Percentiles rank a stretch among this genome's conserved stretches.
Evolutionary conservation across 2,113 vertebrate genomes (phyloP).

Genomic region (Scartelaos histophorus): DNA sequence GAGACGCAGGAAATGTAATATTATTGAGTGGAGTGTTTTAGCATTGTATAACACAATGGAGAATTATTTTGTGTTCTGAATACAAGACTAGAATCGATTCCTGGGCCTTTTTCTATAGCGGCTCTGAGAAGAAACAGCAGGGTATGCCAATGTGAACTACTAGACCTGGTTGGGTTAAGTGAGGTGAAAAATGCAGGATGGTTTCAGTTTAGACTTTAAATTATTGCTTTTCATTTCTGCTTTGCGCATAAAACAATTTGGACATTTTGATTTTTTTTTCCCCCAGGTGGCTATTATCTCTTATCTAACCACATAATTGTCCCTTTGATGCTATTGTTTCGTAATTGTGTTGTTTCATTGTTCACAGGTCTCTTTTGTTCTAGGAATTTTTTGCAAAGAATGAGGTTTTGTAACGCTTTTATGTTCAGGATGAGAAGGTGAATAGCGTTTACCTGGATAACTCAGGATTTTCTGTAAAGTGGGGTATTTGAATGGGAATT

Average conservation of each 20-base stretch:
- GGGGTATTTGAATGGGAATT: neutral
- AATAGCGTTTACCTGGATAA: neutral
- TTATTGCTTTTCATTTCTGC: neutral
- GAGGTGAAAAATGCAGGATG: neutral
- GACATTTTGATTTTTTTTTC: neutral
- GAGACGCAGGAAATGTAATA: conserved; percentile 4
- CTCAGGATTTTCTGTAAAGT: neutral
- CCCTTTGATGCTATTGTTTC: conserved; percentile 1
- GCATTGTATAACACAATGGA: neutral
- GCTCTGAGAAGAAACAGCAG: neutral
- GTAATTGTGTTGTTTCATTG: neutral
- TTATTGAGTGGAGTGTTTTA: neutral
- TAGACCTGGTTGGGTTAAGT: neutral
- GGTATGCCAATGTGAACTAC: neutral
- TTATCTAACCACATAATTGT: conserved; percentile 6
- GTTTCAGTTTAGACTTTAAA: neutral
- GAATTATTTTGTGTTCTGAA: neutral
- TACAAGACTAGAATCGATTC: neutral
- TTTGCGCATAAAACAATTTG: neutral
- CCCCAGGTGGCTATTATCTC: neutral
- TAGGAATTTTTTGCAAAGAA: neutral
- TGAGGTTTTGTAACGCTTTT: neutral
- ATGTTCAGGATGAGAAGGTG: neutral
- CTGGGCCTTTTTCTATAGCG: neutral
- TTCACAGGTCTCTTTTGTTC: neutral